Percentiles rank a stretch among this genome's conserved stretches.
phyloP scores from a whole-genome alignment of 37 sponge, comb jelly and placozoan genomes.

The Corticium candelabrum region DNA sequence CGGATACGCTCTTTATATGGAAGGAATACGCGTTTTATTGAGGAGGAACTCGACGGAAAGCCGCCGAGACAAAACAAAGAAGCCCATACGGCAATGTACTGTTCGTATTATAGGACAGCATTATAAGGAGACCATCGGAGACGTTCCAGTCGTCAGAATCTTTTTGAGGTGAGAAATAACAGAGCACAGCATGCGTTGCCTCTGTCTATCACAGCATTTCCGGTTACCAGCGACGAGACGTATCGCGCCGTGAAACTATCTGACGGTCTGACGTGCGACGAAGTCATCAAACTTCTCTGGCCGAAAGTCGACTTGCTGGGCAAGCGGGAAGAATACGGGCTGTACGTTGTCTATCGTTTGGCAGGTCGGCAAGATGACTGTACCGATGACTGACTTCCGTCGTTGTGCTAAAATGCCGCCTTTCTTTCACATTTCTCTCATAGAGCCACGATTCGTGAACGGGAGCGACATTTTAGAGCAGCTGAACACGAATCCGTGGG shows the following conservation, averaged over 20 bases:
- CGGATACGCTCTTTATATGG: no score
- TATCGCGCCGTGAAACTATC: neutral
- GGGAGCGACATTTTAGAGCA: neutral
- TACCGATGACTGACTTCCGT: neutral
- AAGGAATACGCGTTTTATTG: no score
- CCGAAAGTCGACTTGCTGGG: neutral
- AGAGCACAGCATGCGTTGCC: no score
- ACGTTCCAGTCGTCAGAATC: neutral
- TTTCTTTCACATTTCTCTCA: neutral
- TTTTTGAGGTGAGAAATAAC: neutral
- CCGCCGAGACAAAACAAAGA: neutral
- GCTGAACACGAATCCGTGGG: neutral
- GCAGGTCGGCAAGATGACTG: neutral
- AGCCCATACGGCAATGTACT: no score
- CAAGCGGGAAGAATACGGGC: neutral
- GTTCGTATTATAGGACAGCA: no score
- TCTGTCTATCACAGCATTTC: no score
- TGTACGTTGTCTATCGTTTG: neutral
- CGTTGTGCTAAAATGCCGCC: neutral
- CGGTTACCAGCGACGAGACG: conserved; percentile 2
- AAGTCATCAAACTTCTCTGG: neutral
- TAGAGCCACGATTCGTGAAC: neutral
- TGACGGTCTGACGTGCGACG: neutral
- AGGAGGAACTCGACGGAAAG: neutral
- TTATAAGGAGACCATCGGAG: no score